Base-by-base conservation (phyloP, 2,888 invertebrate species). In the Ophion costatus region DNA sequence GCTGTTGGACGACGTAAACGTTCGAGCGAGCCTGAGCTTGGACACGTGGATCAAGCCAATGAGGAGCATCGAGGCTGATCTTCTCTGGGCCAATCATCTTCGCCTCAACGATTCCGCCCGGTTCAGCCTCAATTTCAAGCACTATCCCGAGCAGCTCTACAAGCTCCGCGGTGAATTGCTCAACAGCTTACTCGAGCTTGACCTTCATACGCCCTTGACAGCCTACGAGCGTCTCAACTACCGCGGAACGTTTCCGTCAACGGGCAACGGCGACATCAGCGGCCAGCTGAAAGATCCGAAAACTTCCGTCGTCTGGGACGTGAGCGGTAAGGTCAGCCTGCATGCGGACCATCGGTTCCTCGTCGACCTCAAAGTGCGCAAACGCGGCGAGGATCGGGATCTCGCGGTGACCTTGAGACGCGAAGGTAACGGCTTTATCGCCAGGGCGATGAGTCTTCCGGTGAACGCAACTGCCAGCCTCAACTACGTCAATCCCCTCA, bases 1-100 rank as follows among this genome's bases (percentile, higher is more conserved):
- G 94, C 89, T 92, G 38, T 84, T 91, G 29, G 91, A 93, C 22
- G 87, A 91, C 0, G 82, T 92, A 61, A 90, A 89, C 29, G 82
- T 91, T 0, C 92, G 91, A 86, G 90, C 91, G 7, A 90, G 88
- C 2, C 78, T 94, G 0, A 89, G 87, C 1, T 59, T 94, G 4
- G 89, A 90, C 42, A 94, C 94, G 4, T 94, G 94, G 88, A 89
- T 94, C n/a, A 90, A 91, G 57, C 88, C 91, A 63, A 79, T 94
- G 56, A 91, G 92, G 70, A 90, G 89, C 45, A 33, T 94, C 38
- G 90, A 93, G 76, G 88, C 88, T 0, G 88, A 90, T 3, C 10
- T 93, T 0, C 63, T 89, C 0, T 93, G 91, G 63, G 88, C 86
- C 56, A 93, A 91, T 73, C 81, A 86, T n/a, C 88, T 90, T 24